Conservation (phyloP, 2,888 invertebrate species). For the Atrina japonica region DNA sequence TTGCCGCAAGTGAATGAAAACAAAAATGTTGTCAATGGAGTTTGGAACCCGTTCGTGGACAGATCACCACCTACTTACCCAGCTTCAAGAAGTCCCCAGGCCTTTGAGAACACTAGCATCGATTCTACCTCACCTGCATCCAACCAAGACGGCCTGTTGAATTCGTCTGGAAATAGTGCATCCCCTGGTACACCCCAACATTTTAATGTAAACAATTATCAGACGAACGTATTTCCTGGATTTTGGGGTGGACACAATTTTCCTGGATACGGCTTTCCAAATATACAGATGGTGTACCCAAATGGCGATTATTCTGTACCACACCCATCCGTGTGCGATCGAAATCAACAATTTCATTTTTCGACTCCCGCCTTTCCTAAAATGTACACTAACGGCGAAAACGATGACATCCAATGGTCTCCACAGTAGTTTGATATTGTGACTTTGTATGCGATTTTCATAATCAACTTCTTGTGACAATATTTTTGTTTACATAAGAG, state of each 20-base stretch:
- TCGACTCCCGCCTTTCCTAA: too few species aligned
- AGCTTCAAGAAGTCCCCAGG: constrained; percentile 23
- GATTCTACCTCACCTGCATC: constrained; percentile 30
- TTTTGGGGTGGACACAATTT: constrained; percentile 23
- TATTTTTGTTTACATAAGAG: too few species aligned
- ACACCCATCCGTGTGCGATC: too few species aligned
- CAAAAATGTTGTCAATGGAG: constrained; percentile 3
- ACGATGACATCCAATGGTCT: too few species aligned
- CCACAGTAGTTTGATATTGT: too few species aligned
- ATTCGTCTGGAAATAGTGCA: constrained; percentile 24
- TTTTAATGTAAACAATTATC: neutral
- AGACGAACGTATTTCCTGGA: constrained; percentile 18
- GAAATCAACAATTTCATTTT: too few species aligned
- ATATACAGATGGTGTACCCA: neutral
- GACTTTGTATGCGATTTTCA: too few species aligned
- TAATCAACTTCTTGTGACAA: too few species aligned
- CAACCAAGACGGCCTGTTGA: constrained; percentile 22
- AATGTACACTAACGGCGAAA: too few species aligned
- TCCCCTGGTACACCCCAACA: constrained; percentile 19
- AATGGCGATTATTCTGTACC: neutral
- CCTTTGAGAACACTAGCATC: constrained; percentile 17
- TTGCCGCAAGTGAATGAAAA: neutral
- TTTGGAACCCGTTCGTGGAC: constrained; percentile 40
- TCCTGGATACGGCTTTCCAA: neutral
- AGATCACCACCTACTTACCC: constrained; percentile 7